Evolutionary conservation across 2,888 invertebrate genomes (phyloP), one percentile per base, ranked within the genome.

Genomic region (Pemphredon lugubris): DNA sequence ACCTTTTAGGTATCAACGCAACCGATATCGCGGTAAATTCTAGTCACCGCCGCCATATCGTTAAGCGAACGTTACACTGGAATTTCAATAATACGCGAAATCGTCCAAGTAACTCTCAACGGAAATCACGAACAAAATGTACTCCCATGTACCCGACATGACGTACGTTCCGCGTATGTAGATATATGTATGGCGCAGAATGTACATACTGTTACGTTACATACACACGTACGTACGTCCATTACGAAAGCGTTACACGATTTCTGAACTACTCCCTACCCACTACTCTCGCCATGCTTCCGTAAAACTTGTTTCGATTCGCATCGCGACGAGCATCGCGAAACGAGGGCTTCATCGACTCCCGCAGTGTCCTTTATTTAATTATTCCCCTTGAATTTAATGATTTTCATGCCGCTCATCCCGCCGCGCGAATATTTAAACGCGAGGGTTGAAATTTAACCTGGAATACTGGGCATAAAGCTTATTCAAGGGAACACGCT

Each of bases 291-390:
- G 42, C 16, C 7, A n/a, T 16, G 40, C 34, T 59, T 55, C 23
- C 44, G 50, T 58, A 53, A 73, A 76, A 73, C 54, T 48, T 37
- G 65, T 71, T 48, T 40, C n/a, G 61, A 73, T 69, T 76, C 55
- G 21, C 37, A n/a, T n/a, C n/a, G n/a, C 23, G 51, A 20, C 53
- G 63, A 68, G 47, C 37, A 32, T 53, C 48, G 45, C 34, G 40
- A 21, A 67, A 57, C 37, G 45, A 34, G 30, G 45, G 59, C 42
- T 75, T 54, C 50, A 63, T 61, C 45, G 14, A 23, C 48, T 23
- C 39, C 16, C 63, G n/a, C n/a, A n/a, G 11, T 53, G 42, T 53
- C 32, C 57, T 48, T 61, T 54, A 64, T 74, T 74, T 64, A 66
- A 74, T 77, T 66, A 67, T 61, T 23, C 47, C 30, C 11, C 40